These are phyloP conservation scores for Notocelia uddmanniana DNA, from an alignment of 2,888 invertebrate genomes.

Conservation along the genomic window DNA sequence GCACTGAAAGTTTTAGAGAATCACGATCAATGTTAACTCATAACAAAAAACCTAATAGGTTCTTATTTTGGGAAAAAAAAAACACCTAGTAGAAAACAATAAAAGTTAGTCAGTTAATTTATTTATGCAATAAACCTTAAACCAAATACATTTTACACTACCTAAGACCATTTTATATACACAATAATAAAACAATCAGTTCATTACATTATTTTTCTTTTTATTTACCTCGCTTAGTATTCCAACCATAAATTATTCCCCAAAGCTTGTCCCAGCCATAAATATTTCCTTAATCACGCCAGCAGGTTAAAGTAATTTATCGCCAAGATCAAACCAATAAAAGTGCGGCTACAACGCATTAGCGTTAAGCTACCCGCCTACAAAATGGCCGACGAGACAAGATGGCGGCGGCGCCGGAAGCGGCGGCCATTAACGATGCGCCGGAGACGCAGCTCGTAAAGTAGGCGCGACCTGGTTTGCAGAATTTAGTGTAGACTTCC, in stretches of 20 bases:
- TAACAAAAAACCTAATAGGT: too few species aligned
- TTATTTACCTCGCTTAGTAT: neutral
- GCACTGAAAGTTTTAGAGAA: too few species aligned
- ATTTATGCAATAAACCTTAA: too few species aligned
- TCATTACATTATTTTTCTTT: neutral
- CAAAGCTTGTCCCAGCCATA: neutral
- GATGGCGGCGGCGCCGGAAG: conserved; percentile 46
- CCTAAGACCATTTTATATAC: too few species aligned
- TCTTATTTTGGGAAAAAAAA: too few species aligned
- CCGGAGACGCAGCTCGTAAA: conserved; percentile 41
- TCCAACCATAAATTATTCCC: neutral
- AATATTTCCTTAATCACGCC: neutral
- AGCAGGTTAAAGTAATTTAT: conserved; percentile 19
- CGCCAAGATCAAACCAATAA: conserved; percentile 23
- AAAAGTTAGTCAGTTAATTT: too few species aligned
- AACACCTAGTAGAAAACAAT: too few species aligned
- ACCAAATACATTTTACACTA: too few species aligned
- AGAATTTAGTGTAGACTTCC: neutral
- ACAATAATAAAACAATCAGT: too few species aligned
- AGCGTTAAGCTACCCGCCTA: conserved; percentile 18
- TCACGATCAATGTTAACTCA: too few species aligned
- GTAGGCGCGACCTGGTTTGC: conserved; percentile 26
- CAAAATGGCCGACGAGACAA: conserved; percentile 46
- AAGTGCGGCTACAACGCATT: conserved; percentile 28
- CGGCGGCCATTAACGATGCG: conserved; percentile 48